phyloP scores from a whole-genome alignment of 2,797 vertebrate genomes.

The Parauchenoglanis punctatus region DNA sequence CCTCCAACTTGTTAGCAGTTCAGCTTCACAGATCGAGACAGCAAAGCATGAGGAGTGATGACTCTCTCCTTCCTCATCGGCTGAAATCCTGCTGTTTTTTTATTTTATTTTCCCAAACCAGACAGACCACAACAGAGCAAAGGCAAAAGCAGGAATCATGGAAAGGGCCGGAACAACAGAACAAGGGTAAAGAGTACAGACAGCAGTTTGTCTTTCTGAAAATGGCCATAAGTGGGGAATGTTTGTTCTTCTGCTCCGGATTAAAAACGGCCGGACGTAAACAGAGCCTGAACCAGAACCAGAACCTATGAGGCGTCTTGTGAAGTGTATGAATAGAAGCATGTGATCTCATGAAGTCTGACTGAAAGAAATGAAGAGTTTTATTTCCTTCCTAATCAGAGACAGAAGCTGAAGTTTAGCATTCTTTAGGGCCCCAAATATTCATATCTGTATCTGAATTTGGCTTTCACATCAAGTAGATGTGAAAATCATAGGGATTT shows the following conservation, averaged over 20 bases:
- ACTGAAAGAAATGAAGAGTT: conserved; percentile 19
- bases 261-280: conserved; percentile 20
- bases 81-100: conserved; percentile 7
- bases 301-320: background rate
- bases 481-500: background rate
- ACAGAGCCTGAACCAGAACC: conserved; percentile 15
- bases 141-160: conserved; percentile 8
- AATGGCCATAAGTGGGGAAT: conserved; percentile 7
- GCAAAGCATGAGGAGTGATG: background rate
- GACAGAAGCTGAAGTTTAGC: background rate
- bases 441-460: background rate
- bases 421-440: background rate
- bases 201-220: conserved; percentile 24
- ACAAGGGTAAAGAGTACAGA: conserved; percentile 15
- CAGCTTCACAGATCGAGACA: background rate
- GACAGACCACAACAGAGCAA: conserved; percentile 22
- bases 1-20: conserved; percentile 5
- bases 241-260: conserved; percentile 21
- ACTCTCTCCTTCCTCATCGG: conserved; percentile 27
- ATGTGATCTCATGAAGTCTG: background rate
- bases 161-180: conserved; percentile 21
- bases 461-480: background rate
- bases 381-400: conserved; percentile 18
- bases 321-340: conserved; percentile 10
- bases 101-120: background rate